A percentile compares a stretch with the other conserved stretches of the same genome.
Conservation (phyloP, 2,888 invertebrate genomes). For the Chorisops tibialis region DNA sequence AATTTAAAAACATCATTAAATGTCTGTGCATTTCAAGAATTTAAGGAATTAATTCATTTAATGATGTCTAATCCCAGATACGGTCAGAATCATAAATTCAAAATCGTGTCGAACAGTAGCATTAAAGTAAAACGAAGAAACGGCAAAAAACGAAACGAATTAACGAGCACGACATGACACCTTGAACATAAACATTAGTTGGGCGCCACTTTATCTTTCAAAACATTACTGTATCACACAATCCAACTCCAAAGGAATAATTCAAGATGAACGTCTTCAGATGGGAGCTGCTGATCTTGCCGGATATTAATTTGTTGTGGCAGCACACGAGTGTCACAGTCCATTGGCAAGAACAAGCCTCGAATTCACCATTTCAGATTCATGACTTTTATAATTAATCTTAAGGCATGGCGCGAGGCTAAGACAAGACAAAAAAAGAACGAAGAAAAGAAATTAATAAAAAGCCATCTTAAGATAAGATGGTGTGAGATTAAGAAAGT, state of each 20-base stretch:
- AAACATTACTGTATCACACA: constrained; percentile 13
- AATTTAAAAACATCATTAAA: too few species aligned
- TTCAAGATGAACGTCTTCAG: neutral
- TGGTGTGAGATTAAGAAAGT: constrained; percentile 16
- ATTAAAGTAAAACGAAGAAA: too few species aligned
- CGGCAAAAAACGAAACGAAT: neutral
- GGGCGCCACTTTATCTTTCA: constrained; percentile 13
- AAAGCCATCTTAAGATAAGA: constrained; percentile 6
- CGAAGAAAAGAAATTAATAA: constrained; percentile 1
- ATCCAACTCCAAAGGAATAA: neutral
- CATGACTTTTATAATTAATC: constrained; percentile 3
- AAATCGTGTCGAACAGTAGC: too few species aligned
- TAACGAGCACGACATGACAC: neutral
- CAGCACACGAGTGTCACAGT: neutral
- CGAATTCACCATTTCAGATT: neutral
- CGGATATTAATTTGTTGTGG: neutral
- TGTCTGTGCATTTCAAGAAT: too few species aligned
- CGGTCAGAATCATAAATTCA: too few species aligned
- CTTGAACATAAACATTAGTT: constrained; percentile 9
- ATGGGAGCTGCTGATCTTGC: constrained; percentile 10
- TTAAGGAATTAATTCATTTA: neutral
- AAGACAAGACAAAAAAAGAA: too few species aligned
- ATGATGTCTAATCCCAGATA: too few species aligned
- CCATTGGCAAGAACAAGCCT: neutral
- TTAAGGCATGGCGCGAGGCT: neutral